A percentile compares a stretch with the other conserved stretches of the same genome.
phyloP scores from a whole-genome alignment of 30 jellyfish, hydroid and myxozoan species.

The Morbakka virulenta region DNA sequence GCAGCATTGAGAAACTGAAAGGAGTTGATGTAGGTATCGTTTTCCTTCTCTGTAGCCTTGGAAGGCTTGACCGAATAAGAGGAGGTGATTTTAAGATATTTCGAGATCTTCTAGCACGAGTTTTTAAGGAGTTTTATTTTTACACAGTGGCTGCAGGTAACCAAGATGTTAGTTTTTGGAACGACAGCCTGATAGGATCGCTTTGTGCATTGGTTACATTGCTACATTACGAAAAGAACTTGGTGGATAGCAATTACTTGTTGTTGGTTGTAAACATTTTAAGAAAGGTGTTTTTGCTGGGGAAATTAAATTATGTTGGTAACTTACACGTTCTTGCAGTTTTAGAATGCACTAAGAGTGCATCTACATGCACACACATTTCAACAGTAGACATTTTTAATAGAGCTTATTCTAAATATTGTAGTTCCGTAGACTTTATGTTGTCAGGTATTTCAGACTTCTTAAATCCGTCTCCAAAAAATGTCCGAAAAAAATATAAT shows the following conservation, averaged over 20 bases:
- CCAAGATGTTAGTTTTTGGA: not conserved
- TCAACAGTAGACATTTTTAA: not conserved
- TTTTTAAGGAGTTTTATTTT: conserved; percentile 17
- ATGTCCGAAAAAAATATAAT: too few relatives aligned
- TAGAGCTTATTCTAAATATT: too few relatives aligned
- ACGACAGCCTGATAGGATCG: not conserved
- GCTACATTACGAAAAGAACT: not conserved
- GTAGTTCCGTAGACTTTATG: not conserved
- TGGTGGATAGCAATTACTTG: not conserved
- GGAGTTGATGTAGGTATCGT: conserved; percentile 58
- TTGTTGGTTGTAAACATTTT: not conserved
- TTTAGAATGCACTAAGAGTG: not conserved
- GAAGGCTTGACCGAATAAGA: conserved; percentile 27
- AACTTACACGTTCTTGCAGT: not conserved
- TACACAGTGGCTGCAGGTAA: conserved; percentile 21
- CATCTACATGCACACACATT: not conserved
- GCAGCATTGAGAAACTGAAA: conserved; percentile 1
- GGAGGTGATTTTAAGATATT: conserved; percentile 25
- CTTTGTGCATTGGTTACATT: not conserved
- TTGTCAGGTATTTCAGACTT: not conserved
- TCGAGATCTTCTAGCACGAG: conserved; percentile 16
- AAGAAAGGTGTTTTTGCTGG: not conserved
- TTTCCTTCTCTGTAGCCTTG: conserved; percentile 26
- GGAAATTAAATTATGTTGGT: not conserved
- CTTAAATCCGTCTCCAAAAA: too few relatives aligned